These are phyloP conservation scores for Melanotaenia boesemani DNA, from an alignment of 2,797 vertebrate species.

Conservation along the genomic window DNA sequence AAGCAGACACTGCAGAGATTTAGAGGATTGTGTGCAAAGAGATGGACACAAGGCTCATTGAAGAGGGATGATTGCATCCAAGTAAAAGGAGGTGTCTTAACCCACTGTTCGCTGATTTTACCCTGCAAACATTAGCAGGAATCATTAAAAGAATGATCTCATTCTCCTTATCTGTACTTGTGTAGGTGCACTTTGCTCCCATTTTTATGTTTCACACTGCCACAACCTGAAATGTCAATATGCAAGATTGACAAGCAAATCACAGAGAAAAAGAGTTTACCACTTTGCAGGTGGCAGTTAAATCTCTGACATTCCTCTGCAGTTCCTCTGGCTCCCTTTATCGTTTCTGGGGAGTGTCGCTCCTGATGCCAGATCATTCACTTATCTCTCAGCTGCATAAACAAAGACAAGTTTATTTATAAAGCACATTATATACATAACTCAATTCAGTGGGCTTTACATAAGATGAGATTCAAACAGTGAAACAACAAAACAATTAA, in stretches of 20 bases:
- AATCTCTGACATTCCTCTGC: too few relatives aligned
- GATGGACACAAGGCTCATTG: slow-evolving; percentile 72
- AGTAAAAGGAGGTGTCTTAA: slow-evolving; percentile 40
- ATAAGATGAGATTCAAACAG: too few relatives aligned
- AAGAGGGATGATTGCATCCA: slow-evolving; percentile 58
- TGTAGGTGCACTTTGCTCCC: slow-evolving; percentile 18
- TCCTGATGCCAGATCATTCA: too few relatives aligned
- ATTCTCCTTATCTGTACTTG: background rate
- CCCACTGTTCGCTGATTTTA: slow-evolving; percentile 24
- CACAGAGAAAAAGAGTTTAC: too few relatives aligned
- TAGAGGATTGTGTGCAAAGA: slow-evolving; percentile 66
- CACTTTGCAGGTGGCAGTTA: too few relatives aligned
- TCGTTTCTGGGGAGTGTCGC: too few relatives aligned
- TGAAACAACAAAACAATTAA: too few relatives aligned
- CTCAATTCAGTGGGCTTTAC: too few relatives aligned
- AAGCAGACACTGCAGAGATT: slow-evolving; percentile 71
- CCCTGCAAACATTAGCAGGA: slow-evolving; percentile 31
- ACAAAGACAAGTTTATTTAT: too few relatives aligned
- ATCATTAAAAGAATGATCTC: slow-evolving; percentile 6
- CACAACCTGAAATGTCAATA: slow-evolving; percentile 21
- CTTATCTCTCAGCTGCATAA: too few relatives aligned
- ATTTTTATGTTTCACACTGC: slow-evolving; percentile 2
- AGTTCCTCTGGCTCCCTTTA: background rate
- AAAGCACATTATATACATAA: too few relatives aligned
- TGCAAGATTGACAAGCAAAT: slow-evolving; percentile 5